Percentiles rank a stretch among this genome's conserved stretches.
Evolutionary conservation across 2,797 vertebrate species (phyloP).

Genomic region (Chloroceryle inda): DNA sequence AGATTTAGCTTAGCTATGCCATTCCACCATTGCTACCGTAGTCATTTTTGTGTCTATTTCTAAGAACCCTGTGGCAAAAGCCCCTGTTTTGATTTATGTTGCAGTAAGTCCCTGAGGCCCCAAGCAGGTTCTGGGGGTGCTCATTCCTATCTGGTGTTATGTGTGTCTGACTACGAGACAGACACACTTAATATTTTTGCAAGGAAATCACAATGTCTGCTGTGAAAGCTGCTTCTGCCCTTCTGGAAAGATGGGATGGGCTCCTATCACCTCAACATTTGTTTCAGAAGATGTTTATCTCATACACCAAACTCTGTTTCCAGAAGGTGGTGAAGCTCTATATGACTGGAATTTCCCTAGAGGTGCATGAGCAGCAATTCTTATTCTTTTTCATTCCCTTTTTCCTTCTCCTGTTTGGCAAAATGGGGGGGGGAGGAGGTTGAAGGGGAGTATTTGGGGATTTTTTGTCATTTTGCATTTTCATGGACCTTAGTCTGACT

Average conservation of each 20-base stretch:
- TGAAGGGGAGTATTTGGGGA: rapidly evolving
- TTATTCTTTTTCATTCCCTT: neutral
- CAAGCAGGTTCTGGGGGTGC: neutral
- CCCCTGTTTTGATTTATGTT: neutral
- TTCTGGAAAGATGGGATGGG: neutral
- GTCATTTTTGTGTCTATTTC: neutral
- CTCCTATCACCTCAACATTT: neutral
- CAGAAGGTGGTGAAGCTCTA: neutral
- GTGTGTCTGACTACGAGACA: neutral
- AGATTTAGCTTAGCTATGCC: neutral
- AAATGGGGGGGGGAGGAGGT: rapidly evolving
- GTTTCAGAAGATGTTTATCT: neutral
- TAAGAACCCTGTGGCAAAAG: neutral
- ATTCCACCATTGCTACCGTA: neutral
- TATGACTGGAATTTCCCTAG: neutral
- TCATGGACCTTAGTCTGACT: neutral
- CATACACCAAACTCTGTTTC: neutral
- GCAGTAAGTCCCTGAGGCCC: neutral
- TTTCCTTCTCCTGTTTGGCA: neutral
- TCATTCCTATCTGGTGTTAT: neutral
- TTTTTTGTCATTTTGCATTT: neutral
- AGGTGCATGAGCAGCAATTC: neutral
- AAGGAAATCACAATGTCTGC: neutral
- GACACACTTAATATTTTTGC: neutral
- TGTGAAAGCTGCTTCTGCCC: neutral